Evolutionary conservation across 2,888 invertebrate species (phyloP).

Genomic region (Ceriagrion tenellum): DNA sequence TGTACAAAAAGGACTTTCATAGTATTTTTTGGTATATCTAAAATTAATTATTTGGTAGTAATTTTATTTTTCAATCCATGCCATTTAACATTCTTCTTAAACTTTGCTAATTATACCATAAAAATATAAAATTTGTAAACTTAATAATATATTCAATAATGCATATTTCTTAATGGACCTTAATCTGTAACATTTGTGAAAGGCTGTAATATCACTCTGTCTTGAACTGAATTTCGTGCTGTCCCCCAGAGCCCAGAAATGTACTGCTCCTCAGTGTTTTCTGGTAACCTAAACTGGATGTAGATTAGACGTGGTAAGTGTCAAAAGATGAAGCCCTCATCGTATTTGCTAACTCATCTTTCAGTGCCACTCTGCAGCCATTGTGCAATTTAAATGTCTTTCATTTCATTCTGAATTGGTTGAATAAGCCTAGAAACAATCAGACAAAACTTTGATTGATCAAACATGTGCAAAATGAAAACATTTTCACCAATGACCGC

Average conservation of each 20-base stretch:
- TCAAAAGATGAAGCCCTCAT: neutral
- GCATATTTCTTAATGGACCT: neutral
- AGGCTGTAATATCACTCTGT: neutral
- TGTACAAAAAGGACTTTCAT: neutral
- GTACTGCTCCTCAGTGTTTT: neutral
- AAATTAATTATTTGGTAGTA: neutral
- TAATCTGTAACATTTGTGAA: neutral
- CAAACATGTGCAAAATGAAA: constrained; percentile 38
- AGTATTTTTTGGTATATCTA: neutral
- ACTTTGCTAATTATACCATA: neutral
- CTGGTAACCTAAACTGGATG: neutral
- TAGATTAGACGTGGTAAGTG: neutral
- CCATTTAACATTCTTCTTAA: neutral
- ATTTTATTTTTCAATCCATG: neutral
- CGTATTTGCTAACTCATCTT: neutral
- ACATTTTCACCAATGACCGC: constrained; percentile 17
- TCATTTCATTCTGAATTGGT: neutral
- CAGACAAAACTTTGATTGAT: neutral
- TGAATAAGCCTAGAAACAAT: constrained; percentile 41
- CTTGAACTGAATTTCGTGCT: neutral
- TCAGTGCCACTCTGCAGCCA: neutral
- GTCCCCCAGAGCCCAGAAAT: neutral
- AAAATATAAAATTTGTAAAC: neutral
- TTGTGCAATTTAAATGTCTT: neutral
- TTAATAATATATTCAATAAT: neutral